These are phyloP conservation scores for Leucopsar rothschildi DNA, from an alignment of 2,113 vertebrate genomes.

Conservation along the genomic window DNA sequence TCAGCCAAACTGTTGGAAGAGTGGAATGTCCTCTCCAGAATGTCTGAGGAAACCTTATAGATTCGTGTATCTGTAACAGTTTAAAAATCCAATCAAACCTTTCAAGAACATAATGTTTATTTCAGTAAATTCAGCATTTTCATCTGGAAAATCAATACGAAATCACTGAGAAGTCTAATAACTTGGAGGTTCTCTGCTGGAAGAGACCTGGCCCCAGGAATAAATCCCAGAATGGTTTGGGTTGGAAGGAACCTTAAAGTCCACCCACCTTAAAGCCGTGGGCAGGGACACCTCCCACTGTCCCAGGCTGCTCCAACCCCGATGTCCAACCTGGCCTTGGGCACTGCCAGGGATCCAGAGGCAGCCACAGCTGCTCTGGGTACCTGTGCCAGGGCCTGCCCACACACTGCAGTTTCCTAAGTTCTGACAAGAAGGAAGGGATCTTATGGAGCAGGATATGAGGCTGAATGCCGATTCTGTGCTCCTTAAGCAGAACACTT, in stretches of 20 bases:
- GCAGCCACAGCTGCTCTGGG: too few relatives aligned
- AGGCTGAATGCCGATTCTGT: not conserved
- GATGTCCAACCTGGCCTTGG: not conserved
- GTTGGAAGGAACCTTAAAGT: not conserved
- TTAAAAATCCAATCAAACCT: not conserved
- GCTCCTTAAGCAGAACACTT: not conserved
- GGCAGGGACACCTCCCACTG: too few relatives aligned
- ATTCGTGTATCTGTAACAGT: not conserved
- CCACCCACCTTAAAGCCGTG: too few relatives aligned
- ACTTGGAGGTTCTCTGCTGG: not conserved
- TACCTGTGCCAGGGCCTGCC: not conserved
- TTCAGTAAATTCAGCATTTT: not conserved
- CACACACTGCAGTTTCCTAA: not conserved
- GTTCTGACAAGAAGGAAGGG: not conserved
- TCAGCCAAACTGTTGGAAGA: not conserved
- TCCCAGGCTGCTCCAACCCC: too few relatives aligned
- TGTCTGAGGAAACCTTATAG: not conserved
- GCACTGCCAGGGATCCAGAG: not conserved
- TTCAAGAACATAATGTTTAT: not conserved
- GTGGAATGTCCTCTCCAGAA: not conserved
- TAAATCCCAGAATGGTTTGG: not conserved
- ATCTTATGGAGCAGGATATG: rapidly evolving
- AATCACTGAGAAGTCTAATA: not conserved
- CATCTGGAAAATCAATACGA: not conserved
- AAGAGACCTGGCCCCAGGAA: not conserved